Base-by-base conservation (phyloP, 2,797 vertebrate species). In the Glyptemys insculpta region DNA sequence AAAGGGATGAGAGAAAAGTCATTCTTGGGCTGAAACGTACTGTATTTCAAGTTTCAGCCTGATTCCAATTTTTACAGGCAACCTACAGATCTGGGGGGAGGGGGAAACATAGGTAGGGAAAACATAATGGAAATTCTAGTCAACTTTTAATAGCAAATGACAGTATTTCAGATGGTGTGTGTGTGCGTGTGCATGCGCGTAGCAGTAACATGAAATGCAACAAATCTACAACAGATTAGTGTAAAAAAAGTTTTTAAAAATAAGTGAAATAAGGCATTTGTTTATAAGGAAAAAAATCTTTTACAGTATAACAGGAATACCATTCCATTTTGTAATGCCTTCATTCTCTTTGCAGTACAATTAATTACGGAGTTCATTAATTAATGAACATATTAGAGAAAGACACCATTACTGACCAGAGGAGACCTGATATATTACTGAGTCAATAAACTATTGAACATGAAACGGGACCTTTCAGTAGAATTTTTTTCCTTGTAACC, bases 361-460 rank as follows among this genome's bases (percentile, higher is more conserved):
- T 98, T 97, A 97, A 97, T 92, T 98, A 96, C 47, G 62, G 62
- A 98, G 93, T 98, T 98, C 93, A 97, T 98, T 98, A 98, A 97
- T 96, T 98, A 98, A 97, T 98, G 95, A 97, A 97, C 96, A 97
- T 98, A 98, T 97, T 98, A 97, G 94, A 92, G 93, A 96, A 97
- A 97, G 96, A 96, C 96, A 93, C 89, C 96, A 90, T 98, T 98
- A 98, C 96, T 97, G 92, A 98, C 86, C 85, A 88, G 91, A 62
- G 91, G 91, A 94, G 92, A 97, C 94, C 93, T 97, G 95, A 98
- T 98, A 94, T 96, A 96, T 97, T 98, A 97, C 85, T 96, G 81
- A 95, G 93, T 98, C 95, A 95, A 94, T 97, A 97, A 97, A 97
- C 91, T 97, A 95, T 97, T 97, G 95, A 98, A 97, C 92, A 96